Evolutionary conservation across 2,113 vertebrate genomes (phyloP).

Genomic region (Megaleporinus macrocephalus): DNA sequence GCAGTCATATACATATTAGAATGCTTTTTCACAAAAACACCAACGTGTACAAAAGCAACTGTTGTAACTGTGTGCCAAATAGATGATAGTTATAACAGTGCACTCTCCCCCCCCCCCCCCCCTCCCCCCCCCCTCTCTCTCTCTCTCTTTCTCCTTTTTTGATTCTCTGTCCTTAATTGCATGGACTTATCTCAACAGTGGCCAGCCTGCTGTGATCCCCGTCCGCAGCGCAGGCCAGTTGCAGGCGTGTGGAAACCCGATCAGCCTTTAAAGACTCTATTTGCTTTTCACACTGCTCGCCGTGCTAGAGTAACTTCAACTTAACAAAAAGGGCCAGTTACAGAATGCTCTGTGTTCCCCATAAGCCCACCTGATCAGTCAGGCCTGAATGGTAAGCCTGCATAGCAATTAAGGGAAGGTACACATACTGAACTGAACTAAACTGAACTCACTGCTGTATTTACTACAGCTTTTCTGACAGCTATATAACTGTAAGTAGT

Average conservation of each 20-base stretch:
- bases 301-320: slow-evolving; percentile 3
- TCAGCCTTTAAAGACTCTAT: slow-evolving; percentile 43
- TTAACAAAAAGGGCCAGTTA: slow-evolving; percentile 34
- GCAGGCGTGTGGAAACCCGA: slow-evolving; percentile 52
- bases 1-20: too few species aligned
- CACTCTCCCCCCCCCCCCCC: neutral
- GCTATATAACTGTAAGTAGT: too few species aligned
- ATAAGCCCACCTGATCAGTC: slow-evolving; percentile 60
- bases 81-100: neutral
- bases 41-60: too few species aligned
- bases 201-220: slow-evolving; percentile 30
- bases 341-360: slow-evolving; percentile 51
- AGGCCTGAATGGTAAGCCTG: slow-evolving; percentile 61
- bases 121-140: neutral
- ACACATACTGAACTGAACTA: neutral
- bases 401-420: slow-evolving; percentile 9
- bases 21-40: too few species aligned
- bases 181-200: slow-evolving; percentile 43
- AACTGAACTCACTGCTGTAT: neutral
- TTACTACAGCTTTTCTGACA: too few species aligned
- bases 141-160: neutral
- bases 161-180: slow-evolving; percentile 27
- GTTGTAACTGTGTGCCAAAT: too few species aligned
- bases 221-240: slow-evolving; percentile 18
- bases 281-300: slow-evolving; percentile 39